Evolutionary conservation across 2,113 vertebrate species (phyloP).

Genomic region (Crotalus horridus): DNA sequence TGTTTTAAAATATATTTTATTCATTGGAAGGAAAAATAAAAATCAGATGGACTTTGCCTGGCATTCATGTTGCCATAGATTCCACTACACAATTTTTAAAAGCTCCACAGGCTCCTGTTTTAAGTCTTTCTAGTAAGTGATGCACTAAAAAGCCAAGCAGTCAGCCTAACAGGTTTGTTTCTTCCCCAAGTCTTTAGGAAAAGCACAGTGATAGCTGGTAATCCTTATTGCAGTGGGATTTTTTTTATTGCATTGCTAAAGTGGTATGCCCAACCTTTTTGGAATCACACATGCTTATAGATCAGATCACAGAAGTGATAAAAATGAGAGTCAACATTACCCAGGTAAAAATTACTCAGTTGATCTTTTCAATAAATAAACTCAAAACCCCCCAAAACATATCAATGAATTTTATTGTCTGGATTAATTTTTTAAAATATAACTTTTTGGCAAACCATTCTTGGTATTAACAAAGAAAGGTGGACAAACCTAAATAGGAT

Average conservation of each 20-base stretch:
- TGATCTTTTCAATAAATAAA: conserved; percentile 36
- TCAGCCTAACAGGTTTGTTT: background rate
- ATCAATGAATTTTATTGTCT: conserved; percentile 38
- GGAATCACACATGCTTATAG: conserved; percentile 9
- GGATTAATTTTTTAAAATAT: conserved; percentile 7
- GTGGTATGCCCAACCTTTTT: conserved; percentile 24
- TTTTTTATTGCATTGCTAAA: conserved; percentile 2
- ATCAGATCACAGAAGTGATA: conserved; percentile 39
- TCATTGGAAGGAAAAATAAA: too few species aligned
- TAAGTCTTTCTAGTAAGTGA: background rate
- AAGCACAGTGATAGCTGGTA: accelerated
- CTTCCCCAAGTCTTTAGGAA: background rate
- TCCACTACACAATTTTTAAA: background rate
- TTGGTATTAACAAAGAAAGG: background rate
- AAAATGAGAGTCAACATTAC: conserved; percentile 47
- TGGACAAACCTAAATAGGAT: conserved; percentile 11
- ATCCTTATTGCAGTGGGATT: background rate
- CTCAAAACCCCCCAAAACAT: background rate
- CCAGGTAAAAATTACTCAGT: conserved; percentile 59
- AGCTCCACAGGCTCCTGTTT: background rate
- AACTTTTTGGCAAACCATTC: conserved; percentile 43
- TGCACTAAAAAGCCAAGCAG: background rate
- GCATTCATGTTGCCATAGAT: background rate
- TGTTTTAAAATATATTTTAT: background rate
- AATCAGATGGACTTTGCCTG: too few species aligned